Base-by-base conservation (phyloP, 2,113 vertebrate species). In the Heterocephalus glaber region DNA sequence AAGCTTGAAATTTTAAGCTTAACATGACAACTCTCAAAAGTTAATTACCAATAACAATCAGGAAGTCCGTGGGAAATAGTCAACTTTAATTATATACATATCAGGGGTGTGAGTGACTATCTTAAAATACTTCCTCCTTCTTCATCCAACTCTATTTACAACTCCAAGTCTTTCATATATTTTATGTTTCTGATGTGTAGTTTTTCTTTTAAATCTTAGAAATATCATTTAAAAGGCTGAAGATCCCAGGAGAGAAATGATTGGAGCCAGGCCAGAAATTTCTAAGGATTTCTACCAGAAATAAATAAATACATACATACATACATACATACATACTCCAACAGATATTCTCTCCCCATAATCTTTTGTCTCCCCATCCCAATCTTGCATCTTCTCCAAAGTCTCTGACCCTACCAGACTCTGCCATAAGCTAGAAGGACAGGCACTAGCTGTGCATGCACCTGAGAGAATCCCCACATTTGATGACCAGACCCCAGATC, bases 1-100 rank as follows among this genome's bases (percentile, higher is more conserved):
- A 94, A 54, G 7, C 38, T 89, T 95, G 74, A 85, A 86, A 76
- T 66, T 26, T 58, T 70, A 86, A 74, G 5, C 24, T 89, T 95
- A 76, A 85, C 66, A 77, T 93, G 41, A 76, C 30, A 68, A 35
- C 35, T 85, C 33, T 91, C 41, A 88, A 89, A 97, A 56, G 13
- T 5, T 38, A 44, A n/a, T 60, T 70, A 49, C 30, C 47, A 66
- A 12, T 60, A 30, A 65, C 66, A 79, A 49, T 52, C 58, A 83
- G 44, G 44, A 41, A 52, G 35, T 74, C 70, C 84, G 13, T 58
- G 8, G 38, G 38, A 93, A 87, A 41, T 41, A 11, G n/a, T 63
- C n/a, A 30, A 35, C 30, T 60, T 89, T 26, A 66, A 16, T 52
- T 41, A 35, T 33, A 76, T 7, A 17, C 26, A 33, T 35, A 61